Evolutionary conservation across 2,888 invertebrate species (phyloP).

Genomic region (Caenorhabditis sulstoni): DNA sequence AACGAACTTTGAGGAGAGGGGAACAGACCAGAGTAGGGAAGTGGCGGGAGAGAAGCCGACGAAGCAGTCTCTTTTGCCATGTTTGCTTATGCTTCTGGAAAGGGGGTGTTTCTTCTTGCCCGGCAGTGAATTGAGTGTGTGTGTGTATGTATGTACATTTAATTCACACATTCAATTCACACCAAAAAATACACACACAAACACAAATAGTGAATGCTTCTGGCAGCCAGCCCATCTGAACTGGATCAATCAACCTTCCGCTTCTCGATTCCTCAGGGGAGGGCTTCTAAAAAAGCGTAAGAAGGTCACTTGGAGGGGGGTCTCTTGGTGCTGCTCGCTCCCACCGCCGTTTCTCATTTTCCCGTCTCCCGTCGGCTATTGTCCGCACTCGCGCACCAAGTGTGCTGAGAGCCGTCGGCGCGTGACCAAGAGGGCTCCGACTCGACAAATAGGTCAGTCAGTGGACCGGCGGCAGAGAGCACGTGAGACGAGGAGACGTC

Average conservation of each 20-base stretch:
- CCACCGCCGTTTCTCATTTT: too few species aligned
- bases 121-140: constrained; percentile 26
- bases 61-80: constrained; percentile 11
- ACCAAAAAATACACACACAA: constrained; percentile 34
- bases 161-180: constrained; percentile 32
- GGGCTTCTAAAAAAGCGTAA: neutral
- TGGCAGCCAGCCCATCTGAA: neutral
- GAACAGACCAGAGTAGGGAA: constrained; percentile 15
- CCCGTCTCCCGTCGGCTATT: constrained; percentile 29
- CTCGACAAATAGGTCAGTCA: constrained; percentile 50
- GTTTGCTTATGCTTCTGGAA: constrained; percentile 54
- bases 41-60: neutral
- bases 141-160: constrained; percentile 40
- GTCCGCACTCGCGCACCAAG: constrained; percentile 44
- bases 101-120: constrained; percentile 29
- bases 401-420: constrained; percentile 45
- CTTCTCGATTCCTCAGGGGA: neutral
- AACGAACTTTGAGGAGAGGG: constrained; percentile 10
- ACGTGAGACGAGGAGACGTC: constrained; percentile 13
- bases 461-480: constrained; percentile 12
- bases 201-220: constrained; percentile 35
- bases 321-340: constrained; percentile 10
- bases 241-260: constrained; percentile 11
- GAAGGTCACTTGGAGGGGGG: constrained; percentile 9
- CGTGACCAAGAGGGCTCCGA: constrained; percentile 44